Conservation (phyloP, 2,888 invertebrate species). For the Bursaphelenchus okinawaensis region DNA sequence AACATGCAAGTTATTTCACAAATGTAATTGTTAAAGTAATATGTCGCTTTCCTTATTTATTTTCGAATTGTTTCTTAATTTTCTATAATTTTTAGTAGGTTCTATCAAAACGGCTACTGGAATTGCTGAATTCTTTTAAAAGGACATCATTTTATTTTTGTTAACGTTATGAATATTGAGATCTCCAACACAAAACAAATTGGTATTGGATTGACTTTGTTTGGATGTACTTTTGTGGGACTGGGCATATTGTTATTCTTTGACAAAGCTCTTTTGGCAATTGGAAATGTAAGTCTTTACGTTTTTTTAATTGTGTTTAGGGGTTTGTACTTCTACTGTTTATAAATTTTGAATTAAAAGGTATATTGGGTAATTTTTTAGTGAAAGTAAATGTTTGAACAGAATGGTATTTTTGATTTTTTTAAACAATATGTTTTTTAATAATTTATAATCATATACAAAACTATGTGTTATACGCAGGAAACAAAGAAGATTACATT, state of each 20-base stretch:
- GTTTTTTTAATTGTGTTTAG: neutral
- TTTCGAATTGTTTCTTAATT: neutral
- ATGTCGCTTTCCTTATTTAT: too few relatives aligned
- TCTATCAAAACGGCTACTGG: neutral
- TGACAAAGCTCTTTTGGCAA: conserved; percentile 90
- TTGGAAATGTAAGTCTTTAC: conserved; percentile 81
- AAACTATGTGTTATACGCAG: too few relatives aligned
- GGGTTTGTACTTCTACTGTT: neutral
- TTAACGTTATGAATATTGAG: conserved; percentile 37
- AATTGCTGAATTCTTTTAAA: neutral
- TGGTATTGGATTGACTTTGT: conserved; percentile 89
- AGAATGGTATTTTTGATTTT: neutral
- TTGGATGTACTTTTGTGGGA: conserved; percentile 88
- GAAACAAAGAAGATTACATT: neutral
- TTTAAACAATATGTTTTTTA: conserved; percentile 3
- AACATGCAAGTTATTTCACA: too few relatives aligned
- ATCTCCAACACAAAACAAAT: conserved; percentile 65
- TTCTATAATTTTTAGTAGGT: neutral
- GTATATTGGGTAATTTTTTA: neutral
- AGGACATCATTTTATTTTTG: neutral
- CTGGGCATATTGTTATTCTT: conserved; percentile 85
- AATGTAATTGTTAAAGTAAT: too few relatives aligned
- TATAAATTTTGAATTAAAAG: too few relatives aligned
- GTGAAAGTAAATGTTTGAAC: neutral
- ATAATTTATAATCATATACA: too few relatives aligned